Base-by-base conservation (phyloP, 2,797 vertebrate genomes). In the Sebastes taczanowskii region DNA sequence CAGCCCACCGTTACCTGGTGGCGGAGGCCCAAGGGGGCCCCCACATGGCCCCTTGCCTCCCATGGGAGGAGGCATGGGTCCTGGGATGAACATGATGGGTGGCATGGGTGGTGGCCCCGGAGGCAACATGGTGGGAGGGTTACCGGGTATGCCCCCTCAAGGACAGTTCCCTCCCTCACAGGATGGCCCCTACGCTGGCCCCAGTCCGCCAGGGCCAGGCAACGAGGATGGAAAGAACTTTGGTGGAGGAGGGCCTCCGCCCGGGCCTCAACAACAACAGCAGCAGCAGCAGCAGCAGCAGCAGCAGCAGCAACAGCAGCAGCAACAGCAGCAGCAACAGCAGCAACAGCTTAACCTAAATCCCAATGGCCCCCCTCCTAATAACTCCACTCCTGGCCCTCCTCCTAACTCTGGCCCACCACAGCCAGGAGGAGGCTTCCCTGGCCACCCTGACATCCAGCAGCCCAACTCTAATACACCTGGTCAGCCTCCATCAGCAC, bases 191-290 rank as follows among this genome's bases (percentile, higher is more conserved):
- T 96, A 96, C 79, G 92, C 95, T 22, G 96, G 96, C 11, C 95
- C 96, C 34, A 96, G 96, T 85, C 95, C 96, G 0, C 96, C 96
- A 14, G 93, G 95, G 70, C 96, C 96, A 27, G 94, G 95, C 53
- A 95, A 86, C 8, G 96, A 96, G 64, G 96, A 96, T 72, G 95
- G 94, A 62, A 96, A 96, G 82, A 94, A 94, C 79, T 99, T 99
- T 70, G 94, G 92, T 46, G 92, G 92, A 70, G 91, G 92, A 30
- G 94, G 94, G 11, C 78, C 92, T 23, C 95, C 94, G 2, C 82
- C 93, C 27, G 94, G 96, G 76, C 86, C 91, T 11, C 92, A 30
- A 88, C 52, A 95, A 38, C 94, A 95, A 59, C 94, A 88, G 82
- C 85, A 27, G 1, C 63, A 65, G 0, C 85, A 27, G 0, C 63